phyloP scores from a whole-genome alignment of 2,888 invertebrate genomes.

The Hydriomena furcata region DNA sequence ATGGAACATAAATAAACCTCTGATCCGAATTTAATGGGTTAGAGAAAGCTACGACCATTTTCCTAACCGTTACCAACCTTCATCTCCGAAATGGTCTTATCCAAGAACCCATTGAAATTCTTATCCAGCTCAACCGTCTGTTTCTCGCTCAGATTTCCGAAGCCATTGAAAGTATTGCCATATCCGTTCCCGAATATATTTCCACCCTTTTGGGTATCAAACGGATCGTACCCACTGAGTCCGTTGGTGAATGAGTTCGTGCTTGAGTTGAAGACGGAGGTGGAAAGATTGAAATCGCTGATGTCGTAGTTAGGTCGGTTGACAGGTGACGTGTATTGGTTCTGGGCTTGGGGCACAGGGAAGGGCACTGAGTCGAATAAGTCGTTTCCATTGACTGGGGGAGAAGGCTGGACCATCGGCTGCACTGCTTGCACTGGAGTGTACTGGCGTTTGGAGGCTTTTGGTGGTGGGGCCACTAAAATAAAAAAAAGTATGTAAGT shows the following conservation, averaged over 20 bases:
- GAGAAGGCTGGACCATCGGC: conserved; percentile 39
- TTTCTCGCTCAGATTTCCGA: conserved; percentile 75
- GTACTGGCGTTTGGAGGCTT: conserved; percentile 85
- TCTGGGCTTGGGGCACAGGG: conserved; percentile 49
- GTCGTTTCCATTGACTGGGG: conserved; percentile 83
- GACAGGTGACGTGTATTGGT: conserved; percentile 46
- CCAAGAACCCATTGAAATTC: conserved; percentile 90
- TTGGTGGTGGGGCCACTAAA: conserved; percentile 95
- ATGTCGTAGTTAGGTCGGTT: conserved; percentile 76
- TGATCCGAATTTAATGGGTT: neutral
- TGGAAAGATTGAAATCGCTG: conserved; percentile 72
- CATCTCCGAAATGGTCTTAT: conserved; percentile 93
- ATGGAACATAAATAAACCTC: too few relatives aligned
- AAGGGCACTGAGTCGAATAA: conserved; percentile 93
- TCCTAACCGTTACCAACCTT: conserved; percentile 84
- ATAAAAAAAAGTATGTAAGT: too few relatives aligned
- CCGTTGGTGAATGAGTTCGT: conserved; percentile 69
- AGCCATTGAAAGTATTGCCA: conserved; percentile 72
- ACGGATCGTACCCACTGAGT: conserved; percentile 87
- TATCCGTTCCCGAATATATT: conserved; percentile 72
- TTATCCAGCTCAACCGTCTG: conserved; percentile 73
- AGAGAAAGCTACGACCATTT: conserved; percentile 16
- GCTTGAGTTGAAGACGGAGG: conserved; percentile 70
- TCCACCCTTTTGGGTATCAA: conserved; percentile 89
- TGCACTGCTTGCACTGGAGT: conserved; percentile 50